Evolutionary conservation across 53 echinoderm and acorn worm genomes (phyloP), one percentile per base, ranked within the genome.

Genomic region (Arbacia lixula): DNA sequence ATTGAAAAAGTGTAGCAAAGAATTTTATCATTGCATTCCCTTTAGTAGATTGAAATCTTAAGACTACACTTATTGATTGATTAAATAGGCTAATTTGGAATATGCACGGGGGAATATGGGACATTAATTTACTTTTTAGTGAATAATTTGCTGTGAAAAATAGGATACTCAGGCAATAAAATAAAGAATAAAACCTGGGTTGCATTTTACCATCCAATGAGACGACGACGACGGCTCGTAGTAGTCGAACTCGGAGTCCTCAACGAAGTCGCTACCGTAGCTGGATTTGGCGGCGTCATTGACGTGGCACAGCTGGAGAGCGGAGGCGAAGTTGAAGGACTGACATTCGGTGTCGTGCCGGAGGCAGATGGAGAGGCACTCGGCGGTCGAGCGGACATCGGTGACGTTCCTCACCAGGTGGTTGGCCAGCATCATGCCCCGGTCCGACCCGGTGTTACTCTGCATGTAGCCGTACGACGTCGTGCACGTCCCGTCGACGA

Each of bases 201-300:
- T n/a, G n/a, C n/a, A n/a, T n/a, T n/a, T 1, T 73, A 92, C 92
- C 88, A 83, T 79, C 92, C 92, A 92, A 64, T 88, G 92, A 32
- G 74, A 83, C 17, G 76, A 72, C 22, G 92, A 92, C 12, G 85
- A 76, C 4, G 92, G 86, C 38, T 68, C 92, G 58, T 85, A 92
- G 56, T 92, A 92, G 43, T 88, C 85, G 55, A 92, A 92, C 16
- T 72, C 80, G 24, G 52, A 42, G 56, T 88, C 85, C 14, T 81
- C 63, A 29, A 92, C 88, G 33, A 92, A 88, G 52, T 92, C 92
- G 49, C 60, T 85, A 0, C 86, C 85, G 36, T 88, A 56, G 19
- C 49, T 75, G 14, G 82, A 85, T 60, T 88, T 88, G 9, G 86
- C 88, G 6, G 79, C 92, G 25, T 85, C 88, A 60, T 90, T 93